Conservation (phyloP, 2,888 invertebrate species). For the Eristalis tenax region DNA sequence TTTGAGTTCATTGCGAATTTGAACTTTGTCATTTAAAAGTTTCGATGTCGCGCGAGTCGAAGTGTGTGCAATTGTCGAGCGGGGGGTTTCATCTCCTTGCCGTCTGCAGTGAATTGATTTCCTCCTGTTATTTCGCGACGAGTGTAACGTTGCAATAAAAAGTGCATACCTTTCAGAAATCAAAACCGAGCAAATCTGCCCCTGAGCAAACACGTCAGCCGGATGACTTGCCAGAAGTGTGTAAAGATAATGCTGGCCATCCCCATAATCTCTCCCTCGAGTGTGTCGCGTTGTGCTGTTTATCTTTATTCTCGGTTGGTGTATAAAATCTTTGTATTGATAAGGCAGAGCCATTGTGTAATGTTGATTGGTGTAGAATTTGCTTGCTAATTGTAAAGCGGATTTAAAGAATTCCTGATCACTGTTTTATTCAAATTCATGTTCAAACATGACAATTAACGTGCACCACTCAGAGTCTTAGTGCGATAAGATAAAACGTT, state of each 20-base stretch:
- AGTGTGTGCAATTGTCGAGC: not conserved
- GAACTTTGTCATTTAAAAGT: constrained; percentile 37
- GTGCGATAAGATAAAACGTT: constrained; percentile 23
- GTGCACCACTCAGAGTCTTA: not conserved
- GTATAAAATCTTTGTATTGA: constrained; percentile 27
- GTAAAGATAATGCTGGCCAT: not conserved
- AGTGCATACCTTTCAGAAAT: not conserved
- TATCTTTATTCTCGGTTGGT: constrained; percentile 1
- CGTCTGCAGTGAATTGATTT: not conserved
- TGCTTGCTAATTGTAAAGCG: constrained; percentile 4
- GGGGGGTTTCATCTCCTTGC: not conserved
- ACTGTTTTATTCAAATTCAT: not conserved
- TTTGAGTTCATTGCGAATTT: constrained; percentile 34
- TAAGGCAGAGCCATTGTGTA: constrained; percentile 31
- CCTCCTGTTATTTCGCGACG: not conserved
- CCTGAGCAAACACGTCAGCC: constrained; percentile 29
- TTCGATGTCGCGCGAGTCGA: not conserved
- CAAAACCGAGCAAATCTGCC: not conserved
- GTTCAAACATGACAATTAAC: not conserved
- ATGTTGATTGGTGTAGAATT: constrained; percentile 8
- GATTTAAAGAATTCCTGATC: not conserved
- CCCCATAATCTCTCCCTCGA: constrained; percentile 2
- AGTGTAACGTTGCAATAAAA: not conserved
- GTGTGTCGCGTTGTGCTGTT: constrained; percentile 2
- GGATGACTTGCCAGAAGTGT: constrained; percentile 43